These are phyloP conservation scores for Chloroceryle aenea DNA, from an alignment of 2,113 vertebrate genomes.

Conservation along the genomic window DNA sequence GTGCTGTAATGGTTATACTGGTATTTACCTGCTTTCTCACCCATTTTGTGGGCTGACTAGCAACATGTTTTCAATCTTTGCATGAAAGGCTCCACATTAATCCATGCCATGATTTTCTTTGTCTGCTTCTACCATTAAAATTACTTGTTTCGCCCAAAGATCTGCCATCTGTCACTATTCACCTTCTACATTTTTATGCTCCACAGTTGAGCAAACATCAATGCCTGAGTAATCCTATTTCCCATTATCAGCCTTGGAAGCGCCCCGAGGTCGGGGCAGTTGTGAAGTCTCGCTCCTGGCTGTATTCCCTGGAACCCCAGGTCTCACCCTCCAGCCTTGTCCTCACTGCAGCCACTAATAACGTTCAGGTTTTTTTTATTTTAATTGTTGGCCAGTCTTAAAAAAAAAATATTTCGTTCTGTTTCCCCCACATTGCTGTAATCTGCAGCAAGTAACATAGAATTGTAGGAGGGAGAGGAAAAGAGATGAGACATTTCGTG, in stretches of 20 bases:
- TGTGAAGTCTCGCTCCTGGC: neutral
- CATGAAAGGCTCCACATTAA: slow-evolving; percentile 60
- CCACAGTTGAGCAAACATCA: slow-evolving; percentile 55
- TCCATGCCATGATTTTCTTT: slow-evolving; percentile 56
- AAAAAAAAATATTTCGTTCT: neutral
- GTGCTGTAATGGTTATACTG: neutral
- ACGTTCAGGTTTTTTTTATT: neutral
- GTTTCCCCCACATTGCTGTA: neutral
- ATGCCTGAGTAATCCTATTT: slow-evolving; percentile 34
- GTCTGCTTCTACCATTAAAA: slow-evolving; percentile 57
- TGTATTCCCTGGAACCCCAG: neutral
- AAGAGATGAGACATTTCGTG: neutral
- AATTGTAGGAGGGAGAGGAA: slow-evolving; percentile 29
- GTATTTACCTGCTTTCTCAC: neutral
- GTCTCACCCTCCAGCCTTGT: neutral
- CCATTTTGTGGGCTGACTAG: neutral
- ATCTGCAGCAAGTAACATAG: neutral
- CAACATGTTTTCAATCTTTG: slow-evolving; percentile 52
- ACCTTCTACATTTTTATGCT: slow-evolving; percentile 66
- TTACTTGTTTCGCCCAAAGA: slow-evolving; percentile 62
- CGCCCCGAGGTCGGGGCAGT: neutral
- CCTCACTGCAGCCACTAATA: neutral
- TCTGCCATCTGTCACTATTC: slow-evolving; percentile 61
- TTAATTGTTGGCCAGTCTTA: neutral
- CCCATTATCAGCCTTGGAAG: slow-evolving; percentile 35